Conservation (phyloP, 2,888 invertebrate genomes). For the Hyposoter didymator region DNA sequence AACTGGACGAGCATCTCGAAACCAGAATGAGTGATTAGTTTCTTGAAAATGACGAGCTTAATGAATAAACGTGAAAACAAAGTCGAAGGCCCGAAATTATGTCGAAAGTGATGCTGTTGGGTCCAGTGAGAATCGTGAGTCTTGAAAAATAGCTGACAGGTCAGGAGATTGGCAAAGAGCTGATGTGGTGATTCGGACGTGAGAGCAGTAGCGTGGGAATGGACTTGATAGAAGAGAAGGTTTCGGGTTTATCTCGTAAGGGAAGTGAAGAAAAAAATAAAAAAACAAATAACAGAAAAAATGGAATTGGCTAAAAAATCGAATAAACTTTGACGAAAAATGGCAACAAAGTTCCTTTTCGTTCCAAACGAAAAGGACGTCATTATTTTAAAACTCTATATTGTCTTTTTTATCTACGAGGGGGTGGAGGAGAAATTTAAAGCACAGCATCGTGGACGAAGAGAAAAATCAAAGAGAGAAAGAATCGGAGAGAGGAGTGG, state of each 20-base stretch:
- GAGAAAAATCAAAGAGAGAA: constrained; percentile 12
- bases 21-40: background rate
- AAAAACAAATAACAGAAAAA: background rate
- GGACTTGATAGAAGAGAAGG: background rate
- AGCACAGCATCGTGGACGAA: constrained; percentile 6
- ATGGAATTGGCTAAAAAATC: background rate
- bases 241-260: background rate
- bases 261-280: background rate
- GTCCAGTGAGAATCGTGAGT: background rate
- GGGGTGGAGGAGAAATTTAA: constrained; percentile 23
- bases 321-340: background rate
- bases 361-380: background rate
- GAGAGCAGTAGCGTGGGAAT: background rate
- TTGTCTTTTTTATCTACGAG: background rate
- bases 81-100: background rate
- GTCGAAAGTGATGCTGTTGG: background rate
- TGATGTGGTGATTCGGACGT: background rate
- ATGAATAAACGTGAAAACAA: background rate
- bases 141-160: background rate
- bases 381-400: background rate
- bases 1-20: background rate
- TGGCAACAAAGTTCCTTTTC: too few species aligned
- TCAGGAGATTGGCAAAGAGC: background rate
- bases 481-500: constrained; percentile 20
- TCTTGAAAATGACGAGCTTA: background rate